These are phyloP conservation scores for Oreochromis aureus DNA, from an alignment of 2,113 vertebrate species.

Conservation along the genomic window DNA sequence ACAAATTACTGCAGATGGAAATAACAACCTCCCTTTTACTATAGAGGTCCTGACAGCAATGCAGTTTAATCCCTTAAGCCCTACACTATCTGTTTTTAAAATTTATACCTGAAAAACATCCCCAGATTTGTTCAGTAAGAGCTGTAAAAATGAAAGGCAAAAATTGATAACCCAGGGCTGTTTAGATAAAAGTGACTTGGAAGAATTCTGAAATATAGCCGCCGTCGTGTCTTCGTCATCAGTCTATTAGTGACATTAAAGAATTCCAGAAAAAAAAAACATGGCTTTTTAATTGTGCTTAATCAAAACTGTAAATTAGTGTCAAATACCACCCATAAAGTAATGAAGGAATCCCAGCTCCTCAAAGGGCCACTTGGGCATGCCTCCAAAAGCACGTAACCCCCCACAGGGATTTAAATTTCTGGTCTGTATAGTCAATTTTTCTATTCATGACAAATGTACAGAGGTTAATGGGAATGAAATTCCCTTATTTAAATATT, in stretches of 20 bases:
- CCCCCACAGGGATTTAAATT: too few relatives aligned
- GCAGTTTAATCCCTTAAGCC: neutral
- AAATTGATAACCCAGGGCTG: neutral
- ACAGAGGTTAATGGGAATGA: neutral
- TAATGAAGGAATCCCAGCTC: too few relatives aligned
- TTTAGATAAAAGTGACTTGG: neutral
- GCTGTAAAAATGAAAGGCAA: neutral
- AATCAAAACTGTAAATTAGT: neutral
- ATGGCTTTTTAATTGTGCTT: neutral
- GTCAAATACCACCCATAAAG: too few relatives aligned
- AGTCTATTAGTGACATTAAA: neutral
- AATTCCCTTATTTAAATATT: neutral
- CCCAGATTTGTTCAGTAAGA: neutral
- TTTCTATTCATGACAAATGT: too few relatives aligned
- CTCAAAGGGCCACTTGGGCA: too few relatives aligned
- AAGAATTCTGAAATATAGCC: neutral
- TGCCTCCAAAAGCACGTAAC: too few relatives aligned
- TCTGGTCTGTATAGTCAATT: too few relatives aligned
- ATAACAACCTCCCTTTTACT: neutral
- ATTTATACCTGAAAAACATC: neutral
- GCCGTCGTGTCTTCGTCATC: neutral
- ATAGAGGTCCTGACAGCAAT: neutral
- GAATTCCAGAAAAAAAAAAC: neutral
- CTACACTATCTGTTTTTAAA: neutral
- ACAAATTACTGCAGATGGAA: neutral